Percentiles rank a stretch among this genome's conserved stretches.
Conservation (phyloP, 2,888 invertebrate genomes). For the Cantharis rufa region DNA sequence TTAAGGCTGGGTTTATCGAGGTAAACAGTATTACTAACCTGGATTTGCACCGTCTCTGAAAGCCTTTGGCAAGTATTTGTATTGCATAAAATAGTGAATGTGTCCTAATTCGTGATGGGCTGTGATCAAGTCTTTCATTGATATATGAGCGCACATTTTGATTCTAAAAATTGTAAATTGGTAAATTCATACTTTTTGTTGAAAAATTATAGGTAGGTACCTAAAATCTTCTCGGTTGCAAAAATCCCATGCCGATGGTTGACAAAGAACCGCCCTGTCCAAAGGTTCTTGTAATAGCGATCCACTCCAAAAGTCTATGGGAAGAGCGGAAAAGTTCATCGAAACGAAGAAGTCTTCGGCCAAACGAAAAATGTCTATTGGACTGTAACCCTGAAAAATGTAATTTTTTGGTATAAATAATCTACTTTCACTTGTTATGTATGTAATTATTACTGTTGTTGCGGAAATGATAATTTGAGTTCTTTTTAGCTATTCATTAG, state of each 20-base stretch:
- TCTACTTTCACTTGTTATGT: neutral
- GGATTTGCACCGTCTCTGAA: slow-evolving; percentile 93
- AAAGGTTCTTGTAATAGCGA: slow-evolving; percentile 82
- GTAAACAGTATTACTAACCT: slow-evolving; percentile 59
- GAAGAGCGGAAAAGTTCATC: slow-evolving; percentile 84
- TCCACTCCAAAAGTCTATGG: slow-evolving; percentile 85
- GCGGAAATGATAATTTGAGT: neutral
- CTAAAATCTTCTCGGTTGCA: slow-evolving; percentile 87
- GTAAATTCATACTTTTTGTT: neutral
- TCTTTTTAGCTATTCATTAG: neutral
- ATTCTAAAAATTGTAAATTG: slow-evolving; percentile 64
- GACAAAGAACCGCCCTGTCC: slow-evolving; percentile 79
- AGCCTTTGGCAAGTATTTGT: slow-evolving; percentile 79
- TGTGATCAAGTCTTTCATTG: slow-evolving; percentile 83
- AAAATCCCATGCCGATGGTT: slow-evolving; percentile 94
- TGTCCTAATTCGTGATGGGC: slow-evolving; percentile 93
- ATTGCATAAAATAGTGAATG: slow-evolving; percentile 85
- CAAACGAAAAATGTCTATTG: slow-evolving; percentile 79
- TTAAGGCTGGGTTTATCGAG: neutral
- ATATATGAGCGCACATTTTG: slow-evolving; percentile 85
- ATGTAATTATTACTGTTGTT: neutral
- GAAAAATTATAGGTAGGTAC: slow-evolving; percentile 54
- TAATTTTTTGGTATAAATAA: neutral
- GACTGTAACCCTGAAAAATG: slow-evolving; percentile 74
- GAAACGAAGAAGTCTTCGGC: slow-evolving; percentile 92